Evolutionary conservation across 1,140 invertebrate species (phyloP), one percentile per base, ranked within the genome.

Genomic region (Whitmania pigra): DNA sequence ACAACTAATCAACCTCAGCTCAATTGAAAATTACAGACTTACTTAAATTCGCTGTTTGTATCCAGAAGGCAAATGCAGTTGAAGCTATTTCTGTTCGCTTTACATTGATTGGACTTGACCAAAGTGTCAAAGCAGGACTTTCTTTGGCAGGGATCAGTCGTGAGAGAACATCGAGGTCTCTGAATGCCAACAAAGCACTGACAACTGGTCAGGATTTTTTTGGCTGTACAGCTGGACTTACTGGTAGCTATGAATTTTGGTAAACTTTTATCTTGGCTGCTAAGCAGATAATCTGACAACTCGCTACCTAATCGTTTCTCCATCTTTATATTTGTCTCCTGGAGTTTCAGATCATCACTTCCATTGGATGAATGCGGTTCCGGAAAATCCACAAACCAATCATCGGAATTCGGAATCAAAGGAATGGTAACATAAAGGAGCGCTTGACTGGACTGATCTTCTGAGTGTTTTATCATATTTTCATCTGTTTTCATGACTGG

Each of bases 41-140:
- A 31, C 57, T 63, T 63, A 63, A 63, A 22, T 63, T 1, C 9
- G 2, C 29, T 31, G 57, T 63, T 13, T 1, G 22, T 63, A 18
- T 11, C 20, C 22, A 31, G 15, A 63, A 63, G 57, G 29, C 57
- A 63, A 63, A 63, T 13, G 57, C 57, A 63, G 57, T 63, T 63
- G 15, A 63, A 63, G 18, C 57, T 63, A 13, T 63, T 31, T 15
- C 29, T 7, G 29, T 22, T n/a, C 11, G 57, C 18, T n/a, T 22
- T 63, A 63, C 57, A 63, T 25, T 20, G 9, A 7, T n/a, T 63
- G 15, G 43, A 17, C 43, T 17, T 49, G 15, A 0, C 43, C 43
- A 49, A 7, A 11, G 43, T 49, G 3, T 13, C 43, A 49, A 49
- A 17, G 57, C 57, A 63, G 7, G 57, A 25, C 57, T 63, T 63